Evolutionary conservation across 2,888 invertebrate genomes (phyloP), one percentile per base, ranked within the genome.

Genomic region (Drosophila colorata): DNA sequence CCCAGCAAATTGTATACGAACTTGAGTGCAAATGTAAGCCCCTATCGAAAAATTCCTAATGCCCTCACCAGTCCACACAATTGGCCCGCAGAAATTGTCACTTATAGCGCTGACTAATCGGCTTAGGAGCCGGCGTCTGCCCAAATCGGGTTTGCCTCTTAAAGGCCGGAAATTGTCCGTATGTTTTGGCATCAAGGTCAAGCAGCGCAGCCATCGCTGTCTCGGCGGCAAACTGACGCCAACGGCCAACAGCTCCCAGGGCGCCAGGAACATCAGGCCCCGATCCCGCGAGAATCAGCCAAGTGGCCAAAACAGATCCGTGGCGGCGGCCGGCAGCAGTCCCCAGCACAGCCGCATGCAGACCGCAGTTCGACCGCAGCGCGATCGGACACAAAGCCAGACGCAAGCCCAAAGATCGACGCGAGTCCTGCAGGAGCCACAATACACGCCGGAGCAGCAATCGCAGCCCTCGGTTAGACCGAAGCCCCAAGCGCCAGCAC

Each of bases 221-320:
- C 28, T 20, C 14, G 65, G 65, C 14, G 65, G 65, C 2, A 65
- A 65, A 6, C 6, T 61, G 5, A 35, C 64, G 0, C 1, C 18
- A 7, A 2, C 13, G 9, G 9, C 25, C 0, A 43, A 18, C 2
- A 18, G 4, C 3, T 0, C n/a, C 13, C 28, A 20, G 20, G n/a
- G 1, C 3, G 5, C 23, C 1, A 25, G 13, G 13, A 18, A 3
- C 9, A 0, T 16, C 0, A 11, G 2, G 16, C 0, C n/a, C 0
- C 33, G 4, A 9, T 0, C 0, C 1, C 25, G 31, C 0, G 31
- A 7, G 11, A 9, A 23, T n/a, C 57, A 0, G 11, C 0, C 9
- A 0, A 4, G 2, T 9, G 1, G 8, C 5, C 14, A 9, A n/a
- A 33, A 7, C 16, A n/a, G 38, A 11, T 0, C 23, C 11, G 16